Evolutionary conservation across 2,113 vertebrate species (phyloP), one percentile per base, ranked within the genome.

Genomic region (Neolamprologus toae): DNA sequence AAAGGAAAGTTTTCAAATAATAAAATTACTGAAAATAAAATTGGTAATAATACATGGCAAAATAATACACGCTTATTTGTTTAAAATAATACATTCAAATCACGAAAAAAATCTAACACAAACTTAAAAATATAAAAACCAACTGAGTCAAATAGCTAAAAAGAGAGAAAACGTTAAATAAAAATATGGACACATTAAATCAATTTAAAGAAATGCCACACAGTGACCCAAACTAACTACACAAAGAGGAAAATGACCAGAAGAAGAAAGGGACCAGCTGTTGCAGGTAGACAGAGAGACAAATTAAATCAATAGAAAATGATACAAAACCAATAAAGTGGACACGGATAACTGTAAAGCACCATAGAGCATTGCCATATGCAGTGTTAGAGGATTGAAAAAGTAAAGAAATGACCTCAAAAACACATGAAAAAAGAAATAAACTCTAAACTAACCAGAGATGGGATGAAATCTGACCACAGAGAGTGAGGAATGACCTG

Each of bases 71-170:
- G 6, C 9, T 26, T 73, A 10, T 42, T 42, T 17, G 3, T 42
- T 23, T 47, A 7, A 28, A 73, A 45, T 45, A 73, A 26, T 42
- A 42, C 21, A 26, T 26, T 73, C 5, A 73, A 73, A 73, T 2
- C 12, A 73, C 0, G 0, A 45, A 0, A 47, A 73, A 47, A 9
- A 7, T 17, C 14, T 0, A 28, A 26, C 13, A 26, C 13, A 45
- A 73, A 26, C 21, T 76, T 16, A 76, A 28, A 76, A 47, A 11
- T 45, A 47, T 47, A 28, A 31, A 76, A 49, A 76, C 23, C 23
- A 76, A 76, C 23, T 47, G 23, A 76, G 42, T 28, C 14, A 19
- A 28, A 47, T 17, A 76, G 0, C 23, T 11, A 49, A 17, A 73
- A 73, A 73, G 40, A 47, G 6, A 17, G 26, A 49, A 49, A 76